Conservation (phyloP, 2,113 vertebrate species). For the Dicentrarchus labrax region DNA sequence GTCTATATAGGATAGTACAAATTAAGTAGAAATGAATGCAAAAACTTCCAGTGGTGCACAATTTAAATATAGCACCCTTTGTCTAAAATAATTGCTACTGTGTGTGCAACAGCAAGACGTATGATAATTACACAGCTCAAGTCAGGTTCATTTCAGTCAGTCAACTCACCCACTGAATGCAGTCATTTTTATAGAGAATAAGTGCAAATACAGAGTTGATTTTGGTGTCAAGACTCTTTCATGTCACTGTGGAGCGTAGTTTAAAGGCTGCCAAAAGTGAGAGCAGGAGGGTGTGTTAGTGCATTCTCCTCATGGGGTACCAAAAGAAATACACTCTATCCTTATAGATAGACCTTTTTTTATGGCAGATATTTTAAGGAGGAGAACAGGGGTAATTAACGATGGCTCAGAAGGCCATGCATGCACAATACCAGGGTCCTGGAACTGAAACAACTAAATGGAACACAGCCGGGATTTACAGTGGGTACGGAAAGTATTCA, state of each 20-base stretch:
- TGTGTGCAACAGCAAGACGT: conserved; percentile 54
- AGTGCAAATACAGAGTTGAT: conserved; percentile 36
- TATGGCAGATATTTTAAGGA: conserved; percentile 10
- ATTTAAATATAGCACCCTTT: conserved; percentile 70
- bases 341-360: conserved; percentile 18
- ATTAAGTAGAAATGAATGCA: conserved; percentile 33
- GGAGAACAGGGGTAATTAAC: conserved; percentile 17
- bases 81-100: conserved; percentile 74
- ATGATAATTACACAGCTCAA: conserved; percentile 66
- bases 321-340: not conserved
- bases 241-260: conserved; percentile 21
- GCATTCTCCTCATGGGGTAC: conserved; percentile 5
- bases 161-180: conserved; percentile 59
- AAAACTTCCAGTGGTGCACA: conserved; percentile 42
- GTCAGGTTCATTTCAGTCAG: conserved; percentile 70
- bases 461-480: not conserved
- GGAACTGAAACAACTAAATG: conserved; percentile 2
- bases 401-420: not conserved
- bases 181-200: conserved; percentile 44
- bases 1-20: not conserved
- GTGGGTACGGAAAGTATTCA: no score
- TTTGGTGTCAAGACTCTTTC: conserved; percentile 43
- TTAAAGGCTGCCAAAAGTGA: conserved; percentile 33
- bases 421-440: not conserved
- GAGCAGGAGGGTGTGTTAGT: not conserved